A percentile compares a stretch with the other conserved stretches of the same genome.
phyloP scores from a whole-genome alignment of 2,113 vertebrate genomes.

The Poecilia latipinna region DNA sequence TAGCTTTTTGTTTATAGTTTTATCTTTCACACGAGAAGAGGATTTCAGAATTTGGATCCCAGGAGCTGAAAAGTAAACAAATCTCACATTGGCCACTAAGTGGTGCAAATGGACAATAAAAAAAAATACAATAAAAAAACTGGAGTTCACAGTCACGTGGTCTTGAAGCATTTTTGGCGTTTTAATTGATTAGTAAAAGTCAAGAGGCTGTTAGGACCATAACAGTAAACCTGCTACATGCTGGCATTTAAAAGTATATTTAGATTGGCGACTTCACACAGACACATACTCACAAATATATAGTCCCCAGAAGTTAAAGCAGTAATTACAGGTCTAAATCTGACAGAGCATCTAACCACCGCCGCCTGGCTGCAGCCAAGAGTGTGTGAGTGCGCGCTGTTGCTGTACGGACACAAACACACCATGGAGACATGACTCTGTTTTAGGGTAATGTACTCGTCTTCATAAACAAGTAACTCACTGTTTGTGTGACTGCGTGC shows the following conservation, averaged over 20 bases:
- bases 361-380: constrained; percentile 42
- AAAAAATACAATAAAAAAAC: neutral
- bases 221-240: constrained; percentile 12
- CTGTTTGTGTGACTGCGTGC: neutral
- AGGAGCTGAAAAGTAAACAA: neutral
- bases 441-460: constrained; percentile 4
- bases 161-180: neutral
- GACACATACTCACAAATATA: constrained; percentile 31
- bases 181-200: neutral
- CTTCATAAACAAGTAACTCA: neutral
- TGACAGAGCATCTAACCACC: constrained; percentile 59
- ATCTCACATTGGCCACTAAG: constrained; percentile 19
- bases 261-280: constrained; percentile 24
- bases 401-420: neutral
- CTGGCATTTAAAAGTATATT: neutral
- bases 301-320: constrained; percentile 37
- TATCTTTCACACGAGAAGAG: neutral
- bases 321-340: constrained; percentile 67
- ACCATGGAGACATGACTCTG: neutral
- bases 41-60: neutral
- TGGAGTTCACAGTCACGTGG: neutral
- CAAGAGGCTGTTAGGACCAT: neutral
- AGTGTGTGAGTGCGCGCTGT: constrained; percentile 30
- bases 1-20: neutral
- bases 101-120: constrained; percentile 26